Conservation (phyloP, 2,888 invertebrate genomes). For the Dryadula phaetusa region DNA sequence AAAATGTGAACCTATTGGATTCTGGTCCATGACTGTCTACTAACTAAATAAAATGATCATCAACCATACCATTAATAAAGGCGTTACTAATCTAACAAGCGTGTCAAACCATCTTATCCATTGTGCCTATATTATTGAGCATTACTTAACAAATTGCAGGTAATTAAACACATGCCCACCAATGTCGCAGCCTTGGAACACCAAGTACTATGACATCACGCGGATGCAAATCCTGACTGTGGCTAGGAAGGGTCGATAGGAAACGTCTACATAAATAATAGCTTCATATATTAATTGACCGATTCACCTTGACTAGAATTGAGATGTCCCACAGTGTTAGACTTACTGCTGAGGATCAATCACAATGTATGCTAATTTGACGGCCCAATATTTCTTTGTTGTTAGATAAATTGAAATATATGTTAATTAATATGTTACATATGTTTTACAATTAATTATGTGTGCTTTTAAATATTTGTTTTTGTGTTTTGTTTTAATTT, state of each 20-base stretch:
- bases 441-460: slow-evolving; percentile 5
- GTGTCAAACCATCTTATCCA: slow-evolving; percentile 1
- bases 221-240: slow-evolving; percentile 37
- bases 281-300: slow-evolving; percentile 44
- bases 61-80: background rate
- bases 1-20: too few relatives aligned
- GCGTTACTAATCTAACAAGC: background rate
- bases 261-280: slow-evolving; percentile 41
- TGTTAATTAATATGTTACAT: slow-evolving; percentile 5
- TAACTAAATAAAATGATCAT: background rate
- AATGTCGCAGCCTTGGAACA: slow-evolving; percentile 8
- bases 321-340: slow-evolving; percentile 39
- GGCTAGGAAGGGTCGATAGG: slow-evolving; percentile 40
- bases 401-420: slow-evolving; percentile 23
- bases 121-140: background rate
- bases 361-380: slow-evolving; percentile 21
- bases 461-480: background rate
- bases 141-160: slow-evolving; percentile 5
- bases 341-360: background rate
- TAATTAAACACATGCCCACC: background rate
- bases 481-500: background rate
- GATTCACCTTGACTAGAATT: slow-evolving; percentile 49
- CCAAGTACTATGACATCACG: slow-evolving; percentile 20
- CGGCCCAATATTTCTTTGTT: slow-evolving; percentile 5
- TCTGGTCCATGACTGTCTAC: background rate